Base-by-base conservation (phyloP, 2,888 invertebrate species). In the Epistrophe eligans region DNA sequence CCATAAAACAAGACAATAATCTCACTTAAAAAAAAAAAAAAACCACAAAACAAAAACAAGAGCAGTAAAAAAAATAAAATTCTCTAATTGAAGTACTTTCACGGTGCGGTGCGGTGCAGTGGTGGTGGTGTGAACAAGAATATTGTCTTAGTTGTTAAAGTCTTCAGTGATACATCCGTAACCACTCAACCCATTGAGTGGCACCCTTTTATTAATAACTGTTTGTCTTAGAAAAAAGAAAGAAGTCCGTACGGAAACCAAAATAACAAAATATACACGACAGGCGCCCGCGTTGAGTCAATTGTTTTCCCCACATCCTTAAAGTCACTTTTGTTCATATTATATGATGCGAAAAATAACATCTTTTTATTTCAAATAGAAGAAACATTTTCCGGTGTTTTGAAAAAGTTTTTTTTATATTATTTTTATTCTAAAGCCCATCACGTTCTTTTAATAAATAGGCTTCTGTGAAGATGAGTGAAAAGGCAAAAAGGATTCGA, bases 181-280 rank as follows among this genome's bases (percentile, higher is more conserved):
- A 71, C 66, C 43, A 71, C 71, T 87, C 79, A 71, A 58, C 64
- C 64, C 74, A 64, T 77, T 77, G 43, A 19, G 48, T 64, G 57
- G 45, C 17, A 38, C 66, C 66, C 77, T 35, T 76, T 77, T 45
- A 40, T 52, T 3, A 48, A 24, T 24, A 24, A 24, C 24, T 24
- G 1, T 24, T 77, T 67, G 67, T 24, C 7, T 24, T 35, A 45
- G 52, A 73, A 73, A 24, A 24, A 24, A 3, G 24, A 24, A 24
- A 43, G 35, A 72, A 66, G 24, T 72, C 28, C 66, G 24, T 3
- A 52, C 57, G 60, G 55, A 62, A 76, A 66, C 58, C 48, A 45
- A 66, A 40, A 24, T 58, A 60, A 84, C 72, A 80, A 84, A 72
- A 80, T 38, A 38, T 38, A 38, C 28, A 55, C 4, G 6, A 48